These are phyloP conservation scores for Condylura cristata DNA, from an alignment of 2,113 vertebrate genomes.

Conservation along the genomic window DNA sequence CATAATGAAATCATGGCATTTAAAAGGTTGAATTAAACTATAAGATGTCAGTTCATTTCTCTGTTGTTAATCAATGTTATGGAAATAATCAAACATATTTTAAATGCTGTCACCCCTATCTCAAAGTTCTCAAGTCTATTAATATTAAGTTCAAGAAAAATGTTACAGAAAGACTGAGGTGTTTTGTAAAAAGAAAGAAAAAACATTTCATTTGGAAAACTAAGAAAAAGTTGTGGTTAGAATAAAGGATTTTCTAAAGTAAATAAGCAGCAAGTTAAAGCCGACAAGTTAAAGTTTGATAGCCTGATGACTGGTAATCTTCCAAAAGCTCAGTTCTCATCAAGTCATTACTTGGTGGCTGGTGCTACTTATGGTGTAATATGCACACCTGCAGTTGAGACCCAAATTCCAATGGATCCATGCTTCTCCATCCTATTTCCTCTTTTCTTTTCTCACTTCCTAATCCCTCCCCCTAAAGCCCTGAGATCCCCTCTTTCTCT, in stretches of 20 bases:
- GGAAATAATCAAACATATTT: background rate
- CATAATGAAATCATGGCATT: background rate
- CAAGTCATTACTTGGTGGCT: background rate
- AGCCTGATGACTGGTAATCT: background rate
- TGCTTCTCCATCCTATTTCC: background rate
- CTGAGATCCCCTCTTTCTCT: background rate
- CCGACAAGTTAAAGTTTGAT: no score
- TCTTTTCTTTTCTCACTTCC: background rate
- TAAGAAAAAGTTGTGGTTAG: background rate
- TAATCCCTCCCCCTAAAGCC: background rate
- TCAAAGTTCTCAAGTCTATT: background rate
- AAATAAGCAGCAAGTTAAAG: background rate
- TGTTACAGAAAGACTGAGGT: background rate
- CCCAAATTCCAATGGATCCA: background rate
- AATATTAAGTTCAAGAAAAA: conserved; percentile 1
- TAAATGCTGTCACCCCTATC: background rate
- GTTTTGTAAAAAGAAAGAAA: background rate
- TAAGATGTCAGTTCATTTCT: background rate
- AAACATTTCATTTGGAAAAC: background rate
- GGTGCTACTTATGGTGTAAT: background rate
- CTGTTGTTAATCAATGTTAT: background rate
- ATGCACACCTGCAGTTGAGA: background rate
- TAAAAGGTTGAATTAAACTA: background rate
- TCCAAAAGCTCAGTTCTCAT: background rate
- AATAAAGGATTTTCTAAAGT: background rate